Percentiles rank a stretch among this genome's conserved stretches.
phyloP scores from a whole-genome alignment of 2,888 invertebrate genomes.

The Lycocerus yunnanus region DNA sequence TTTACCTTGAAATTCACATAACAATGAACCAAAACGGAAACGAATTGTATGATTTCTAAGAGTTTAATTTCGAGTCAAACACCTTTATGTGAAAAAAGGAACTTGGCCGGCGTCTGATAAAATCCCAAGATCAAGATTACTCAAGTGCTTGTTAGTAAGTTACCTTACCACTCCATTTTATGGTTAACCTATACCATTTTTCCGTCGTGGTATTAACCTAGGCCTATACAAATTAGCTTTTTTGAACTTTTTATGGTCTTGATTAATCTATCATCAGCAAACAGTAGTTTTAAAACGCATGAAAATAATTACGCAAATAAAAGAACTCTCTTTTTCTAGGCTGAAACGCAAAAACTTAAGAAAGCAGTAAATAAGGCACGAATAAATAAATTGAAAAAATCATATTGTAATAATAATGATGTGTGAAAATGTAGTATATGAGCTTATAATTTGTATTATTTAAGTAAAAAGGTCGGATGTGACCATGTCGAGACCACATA shows the following conservation, averaged over 20 bases:
- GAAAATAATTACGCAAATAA: background rate
- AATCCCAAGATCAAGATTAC: background rate
- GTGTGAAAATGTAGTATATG: too few species aligned
- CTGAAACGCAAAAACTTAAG: too few species aligned
- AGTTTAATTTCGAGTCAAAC: conserved; percentile 4
- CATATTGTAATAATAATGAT: too few species aligned
- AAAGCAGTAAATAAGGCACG: too few species aligned
- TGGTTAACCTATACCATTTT: background rate
- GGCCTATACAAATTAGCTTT: background rate
- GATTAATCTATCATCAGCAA: background rate
- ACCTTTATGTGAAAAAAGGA: conserved; percentile 5
- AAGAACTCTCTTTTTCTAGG: background rate
- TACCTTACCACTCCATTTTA: background rate
- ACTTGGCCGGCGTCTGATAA: background rate
- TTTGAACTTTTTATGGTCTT: background rate
- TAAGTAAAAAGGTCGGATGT: too few species aligned
- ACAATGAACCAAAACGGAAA: conserved; percentile 28
- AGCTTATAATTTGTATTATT: too few species aligned
- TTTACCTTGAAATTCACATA: conserved; percentile 23
- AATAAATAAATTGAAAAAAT: too few species aligned
- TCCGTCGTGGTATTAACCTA: background rate
- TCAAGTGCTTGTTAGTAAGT: background rate
- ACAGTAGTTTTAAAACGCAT: background rate
- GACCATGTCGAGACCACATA: too few species aligned
- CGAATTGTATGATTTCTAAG: conserved; percentile 14